Conservation (phyloP, 2,113 vertebrate species). For the Crypturellus undulatus region DNA sequence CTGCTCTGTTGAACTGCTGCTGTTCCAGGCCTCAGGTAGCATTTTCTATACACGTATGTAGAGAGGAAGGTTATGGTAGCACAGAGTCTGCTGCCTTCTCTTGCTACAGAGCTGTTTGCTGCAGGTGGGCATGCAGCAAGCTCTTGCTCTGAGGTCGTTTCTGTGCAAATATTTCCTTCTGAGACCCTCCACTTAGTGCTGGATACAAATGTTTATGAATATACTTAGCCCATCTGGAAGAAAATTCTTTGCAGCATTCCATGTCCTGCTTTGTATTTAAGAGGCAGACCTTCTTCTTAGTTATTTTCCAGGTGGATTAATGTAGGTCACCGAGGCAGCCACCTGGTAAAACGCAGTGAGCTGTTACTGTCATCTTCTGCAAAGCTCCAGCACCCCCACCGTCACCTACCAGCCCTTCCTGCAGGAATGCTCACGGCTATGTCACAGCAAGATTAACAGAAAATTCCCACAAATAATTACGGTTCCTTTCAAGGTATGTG, state of each 20-base stretch:
- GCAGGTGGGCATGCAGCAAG: neutral
- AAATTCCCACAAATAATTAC: constrained; percentile 53
- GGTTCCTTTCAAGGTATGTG: neutral
- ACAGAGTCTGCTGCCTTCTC: neutral
- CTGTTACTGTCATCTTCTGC: constrained; percentile 25
- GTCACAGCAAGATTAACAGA: constrained; percentile 45
- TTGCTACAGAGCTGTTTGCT: rapidly evolving
- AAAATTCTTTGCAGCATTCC: neutral
- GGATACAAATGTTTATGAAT: constrained; percentile 1
- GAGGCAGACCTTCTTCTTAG: neutral
- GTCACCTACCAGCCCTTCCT: constrained; percentile 4
- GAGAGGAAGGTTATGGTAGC: neutral
- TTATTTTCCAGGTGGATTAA: constrained; percentile 52
- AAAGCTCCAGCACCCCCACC: constrained; percentile 8
- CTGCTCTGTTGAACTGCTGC: neutral
- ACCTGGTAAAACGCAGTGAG: constrained; percentile 19
- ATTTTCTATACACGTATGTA: rapidly evolving
- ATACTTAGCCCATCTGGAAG: constrained; percentile 4
- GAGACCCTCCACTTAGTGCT: rapidly evolving
- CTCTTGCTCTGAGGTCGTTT: neutral
- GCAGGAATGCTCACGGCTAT: constrained; percentile 54
- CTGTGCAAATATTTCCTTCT: neutral
- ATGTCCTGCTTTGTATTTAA: constrained; percentile 9
- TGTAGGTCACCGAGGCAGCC: constrained; percentile 21
- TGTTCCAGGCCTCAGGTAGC: neutral